phyloP scores from a whole-genome alignment of 2,888 invertebrate species.

The Hydroisotoma schaefferi region DNA sequence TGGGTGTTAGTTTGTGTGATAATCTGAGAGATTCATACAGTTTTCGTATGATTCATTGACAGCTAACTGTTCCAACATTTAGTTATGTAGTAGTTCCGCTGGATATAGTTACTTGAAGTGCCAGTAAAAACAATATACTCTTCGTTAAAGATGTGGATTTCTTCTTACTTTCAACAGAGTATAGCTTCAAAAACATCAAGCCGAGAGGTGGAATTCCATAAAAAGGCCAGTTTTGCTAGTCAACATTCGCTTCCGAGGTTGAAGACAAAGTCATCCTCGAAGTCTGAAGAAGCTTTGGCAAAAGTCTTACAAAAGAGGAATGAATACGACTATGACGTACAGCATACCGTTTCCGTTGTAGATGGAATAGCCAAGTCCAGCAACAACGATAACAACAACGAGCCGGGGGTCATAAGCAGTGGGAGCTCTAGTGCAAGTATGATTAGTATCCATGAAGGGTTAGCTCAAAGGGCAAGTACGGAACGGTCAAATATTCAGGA shows the following conservation, averaged over 20 bases:
- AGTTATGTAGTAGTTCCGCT: too few relatives aligned
- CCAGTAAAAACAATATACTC: too few relatives aligned
- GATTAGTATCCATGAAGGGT: constrained; percentile 3
- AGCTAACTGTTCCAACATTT: too few relatives aligned
- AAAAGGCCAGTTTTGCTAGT: too few relatives aligned
- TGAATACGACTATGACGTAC: background rate
- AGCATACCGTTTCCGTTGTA: background rate
- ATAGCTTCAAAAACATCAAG: too few relatives aligned
- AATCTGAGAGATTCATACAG: too few relatives aligned
- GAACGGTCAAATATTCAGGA: constrained; percentile 12
- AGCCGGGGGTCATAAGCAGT: constrained; percentile 37
- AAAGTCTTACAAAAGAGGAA: background rate
- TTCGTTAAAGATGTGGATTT: too few relatives aligned
- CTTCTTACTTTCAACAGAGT: too few relatives aligned
- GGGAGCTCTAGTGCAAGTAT: constrained; percentile 34
- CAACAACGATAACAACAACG: constrained; percentile 3
- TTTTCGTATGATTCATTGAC: too few relatives aligned
- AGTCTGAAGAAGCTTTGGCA: background rate
- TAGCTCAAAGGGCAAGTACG: background rate
- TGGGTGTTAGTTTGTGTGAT: too few relatives aligned
- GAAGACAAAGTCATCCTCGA: background rate
- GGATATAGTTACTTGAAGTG: too few relatives aligned
- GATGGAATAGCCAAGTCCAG: background rate
- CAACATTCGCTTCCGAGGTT: background rate
- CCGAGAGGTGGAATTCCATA: too few relatives aligned